Base-by-base conservation (phyloP, 2,113 vertebrate species). In the Oryzias javanicus region DNA sequence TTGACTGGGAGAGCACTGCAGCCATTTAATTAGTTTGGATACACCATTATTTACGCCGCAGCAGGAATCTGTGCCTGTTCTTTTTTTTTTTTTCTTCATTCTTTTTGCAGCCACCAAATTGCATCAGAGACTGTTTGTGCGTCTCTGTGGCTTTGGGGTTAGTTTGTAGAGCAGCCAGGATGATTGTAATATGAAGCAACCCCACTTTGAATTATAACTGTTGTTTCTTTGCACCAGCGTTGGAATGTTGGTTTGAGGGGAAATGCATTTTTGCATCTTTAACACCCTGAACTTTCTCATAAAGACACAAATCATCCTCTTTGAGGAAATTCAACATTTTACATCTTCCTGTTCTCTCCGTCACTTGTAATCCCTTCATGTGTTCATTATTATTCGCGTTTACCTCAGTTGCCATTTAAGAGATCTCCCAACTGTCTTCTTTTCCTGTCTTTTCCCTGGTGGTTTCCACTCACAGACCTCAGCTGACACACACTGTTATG, bases 11-110 rank as follows among this genome's bases (percentile, higher is more conserved):
- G 47, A 60, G 64, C 42, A 71, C 29, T 49, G 70, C 44, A 59
- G 66, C 61, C 55, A 48, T 85, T 75, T 82, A 77, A 86, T 85
- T 82, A 74, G 73, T 73, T 80, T 71, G 71, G 66, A 83, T 80
- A 72, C 47, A 35, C 56, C 47, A 51, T 81, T 72, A 83, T 83
- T 84, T 67, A 53, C 52, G 69, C 41, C 42, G 42, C 70, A 70
- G 64, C 56, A 47, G 44, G 60, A 35, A 50, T 78, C 74, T 67
- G 67, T 42, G 49, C 48, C 66, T 0, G 14, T 61, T 40, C 35
- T 73, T 41, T 61, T 27, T 27, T 27, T 27, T 27, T 27, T 27
- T 4, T 27, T 27, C 5, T 25, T 25, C 5, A 6, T 27, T 27
- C 6, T 27, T 27, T 45, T 55, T 65, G 72, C 60, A 82, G 72